Evolutionary conservation across 2,797 vertebrate species (phyloP).

Genomic region (Sebastes umbrosus): DNA sequence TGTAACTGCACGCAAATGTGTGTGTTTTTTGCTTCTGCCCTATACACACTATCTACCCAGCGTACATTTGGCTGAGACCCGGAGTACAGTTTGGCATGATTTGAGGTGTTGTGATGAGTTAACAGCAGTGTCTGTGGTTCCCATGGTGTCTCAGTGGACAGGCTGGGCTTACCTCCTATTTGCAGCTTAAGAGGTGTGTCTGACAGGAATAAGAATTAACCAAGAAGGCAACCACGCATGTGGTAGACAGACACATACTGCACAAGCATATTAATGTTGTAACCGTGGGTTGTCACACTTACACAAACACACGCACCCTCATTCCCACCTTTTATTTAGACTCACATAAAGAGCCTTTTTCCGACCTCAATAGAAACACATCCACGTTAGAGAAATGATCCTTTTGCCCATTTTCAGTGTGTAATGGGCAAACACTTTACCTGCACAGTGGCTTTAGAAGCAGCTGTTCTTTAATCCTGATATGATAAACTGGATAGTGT

Average conservation of each 20-base stretch:
- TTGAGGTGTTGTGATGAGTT: conserved; percentile 48
- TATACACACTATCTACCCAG: not conserved
- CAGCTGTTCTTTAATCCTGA: conserved; percentile 52
- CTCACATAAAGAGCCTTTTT: not conserved
- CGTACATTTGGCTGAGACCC: conserved; percentile 20
- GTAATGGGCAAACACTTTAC: conserved; percentile 38
- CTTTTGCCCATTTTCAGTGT: conserved; percentile 22
- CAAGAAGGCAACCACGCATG: not conserved
- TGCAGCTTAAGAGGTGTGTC: conserved; percentile 27
- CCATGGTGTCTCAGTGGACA: conserved; percentile 35
- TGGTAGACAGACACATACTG: conserved; percentile 16
- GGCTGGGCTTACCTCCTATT: conserved; percentile 9
- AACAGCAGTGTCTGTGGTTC: conserved; percentile 59
- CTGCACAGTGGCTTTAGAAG: conserved; percentile 34
- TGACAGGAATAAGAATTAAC: conserved; percentile 39
- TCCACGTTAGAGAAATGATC: not conserved
- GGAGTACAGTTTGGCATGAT: conserved; percentile 28
- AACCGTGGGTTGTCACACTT: not conserved
- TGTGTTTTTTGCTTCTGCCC: conserved; percentile 6
- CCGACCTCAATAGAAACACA: not conserved
- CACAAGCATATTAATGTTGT: not conserved
- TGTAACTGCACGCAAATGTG: conserved; percentile 4
- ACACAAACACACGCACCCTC: conserved; percentile 1
- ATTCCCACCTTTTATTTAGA: conserved; percentile 21
- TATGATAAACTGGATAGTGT: conserved; percentile 13